These are phyloP conservation scores for Stegostoma tigrinum DNA, from an alignment of 2,113 vertebrate genomes.

Conservation along the genomic window DNA sequence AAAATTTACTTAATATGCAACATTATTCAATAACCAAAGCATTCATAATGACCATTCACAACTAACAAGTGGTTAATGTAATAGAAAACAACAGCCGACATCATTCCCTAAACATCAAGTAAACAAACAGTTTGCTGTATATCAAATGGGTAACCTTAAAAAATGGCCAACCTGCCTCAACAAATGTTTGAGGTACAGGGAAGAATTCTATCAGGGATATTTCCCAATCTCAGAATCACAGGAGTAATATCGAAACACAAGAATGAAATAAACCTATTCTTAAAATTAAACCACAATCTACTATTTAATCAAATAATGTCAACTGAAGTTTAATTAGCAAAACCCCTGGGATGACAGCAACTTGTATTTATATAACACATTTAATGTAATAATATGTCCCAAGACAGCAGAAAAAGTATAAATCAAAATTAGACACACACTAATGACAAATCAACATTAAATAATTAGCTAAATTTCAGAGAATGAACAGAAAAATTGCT, in stretches of 20 bases:
- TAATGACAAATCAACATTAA: neutral
- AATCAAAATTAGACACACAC: too few relatives aligned
- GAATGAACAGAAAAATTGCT: neutral
- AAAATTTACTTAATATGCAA: too few relatives aligned
- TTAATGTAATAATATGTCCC: too few relatives aligned
- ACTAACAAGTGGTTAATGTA: neutral
- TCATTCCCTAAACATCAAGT: neutral
- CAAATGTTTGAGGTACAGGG: neutral
- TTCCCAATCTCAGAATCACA: neutral
- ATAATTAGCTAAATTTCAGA: neutral
- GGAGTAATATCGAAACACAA: neutral
- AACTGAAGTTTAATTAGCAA: neutral
- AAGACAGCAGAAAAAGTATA: too few relatives aligned
- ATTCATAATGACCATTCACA: neutral
- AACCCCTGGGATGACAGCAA: neutral
- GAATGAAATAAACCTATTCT: neutral
- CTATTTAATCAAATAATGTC: neutral
- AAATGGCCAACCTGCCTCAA: neutral
- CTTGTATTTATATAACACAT: too few relatives aligned
- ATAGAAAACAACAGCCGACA: neutral
- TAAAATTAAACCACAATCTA: neutral
- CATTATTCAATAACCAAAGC: too few relatives aligned
- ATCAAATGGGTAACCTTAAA: neutral
- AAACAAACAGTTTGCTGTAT: neutral
- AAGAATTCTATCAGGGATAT: too few relatives aligned